phyloP scores from a whole-genome alignment of 35 echinoderm and acorn worm genomes.

The Amphiura filiformis region DNA sequence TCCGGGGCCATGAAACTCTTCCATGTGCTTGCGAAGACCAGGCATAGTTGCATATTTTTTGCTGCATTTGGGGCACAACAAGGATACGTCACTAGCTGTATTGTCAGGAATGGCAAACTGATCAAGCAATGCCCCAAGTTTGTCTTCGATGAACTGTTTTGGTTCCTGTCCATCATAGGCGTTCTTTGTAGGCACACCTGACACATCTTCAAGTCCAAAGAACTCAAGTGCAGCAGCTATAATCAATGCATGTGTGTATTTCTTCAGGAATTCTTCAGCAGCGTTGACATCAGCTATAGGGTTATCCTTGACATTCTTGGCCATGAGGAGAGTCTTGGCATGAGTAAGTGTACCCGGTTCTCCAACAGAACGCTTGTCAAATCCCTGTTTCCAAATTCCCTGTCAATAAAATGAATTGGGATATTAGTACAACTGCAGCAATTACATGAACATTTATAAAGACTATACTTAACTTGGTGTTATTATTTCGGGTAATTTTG shows the following conservation, averaged over 20 bases:
- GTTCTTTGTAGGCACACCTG: conserved; percentile 35
- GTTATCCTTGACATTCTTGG: conserved; percentile 31
- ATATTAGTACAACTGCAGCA: neutral
- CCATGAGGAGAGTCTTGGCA: conserved; percentile 48
- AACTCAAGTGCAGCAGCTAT: conserved; percentile 29
- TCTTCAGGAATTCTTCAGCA: conserved; percentile 45
- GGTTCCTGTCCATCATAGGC: conserved; percentile 1
- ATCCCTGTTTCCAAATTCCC: conserved; percentile 68
- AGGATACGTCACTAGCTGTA: neutral
- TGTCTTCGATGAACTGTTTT: neutral
- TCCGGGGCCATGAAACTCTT: neutral
- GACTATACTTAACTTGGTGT: neutral
- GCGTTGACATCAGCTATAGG: conserved; percentile 58
- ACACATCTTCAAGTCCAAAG: conserved; percentile 55
- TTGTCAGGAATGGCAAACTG: conserved; percentile 29
- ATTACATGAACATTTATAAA: neutral
- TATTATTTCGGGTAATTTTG: neutral
- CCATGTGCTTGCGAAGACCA: conserved; percentile 24
- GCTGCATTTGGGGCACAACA: conserved; percentile 14
- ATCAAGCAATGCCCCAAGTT: conserved; percentile 1
- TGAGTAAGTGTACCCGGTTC: conserved; percentile 57
- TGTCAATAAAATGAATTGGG: conserved; percentile 4
- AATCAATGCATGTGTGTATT: conserved; percentile 52
- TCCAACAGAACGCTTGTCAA: conserved; percentile 43
- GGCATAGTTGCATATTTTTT: conserved; percentile 31